Base-by-base conservation (phyloP, 2,888 invertebrate species). In the Volucella zonaria region DNA sequence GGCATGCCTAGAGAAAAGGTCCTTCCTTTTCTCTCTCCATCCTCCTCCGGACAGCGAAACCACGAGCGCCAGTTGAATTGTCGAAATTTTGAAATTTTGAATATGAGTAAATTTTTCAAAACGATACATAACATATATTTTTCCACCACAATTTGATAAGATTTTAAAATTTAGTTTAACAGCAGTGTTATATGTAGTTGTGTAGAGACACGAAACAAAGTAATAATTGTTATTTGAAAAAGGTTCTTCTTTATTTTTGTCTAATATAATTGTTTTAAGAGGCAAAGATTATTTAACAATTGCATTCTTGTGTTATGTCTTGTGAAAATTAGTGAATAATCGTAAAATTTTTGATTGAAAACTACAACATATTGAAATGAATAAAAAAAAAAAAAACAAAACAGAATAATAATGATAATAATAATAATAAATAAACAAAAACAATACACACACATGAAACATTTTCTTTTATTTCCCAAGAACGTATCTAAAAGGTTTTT, bases 141-240 rank as follows among this genome's bases (percentile, higher is more conserved):
- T 67, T 67, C 59, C 67, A 76, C 76, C 31, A 31, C 76, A 67
- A 10, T 66, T 75, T 75, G 43, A 75, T 61, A 61, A 54, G 40
- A 68, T 23, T 43, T 31, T 31, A 31, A 15, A 15, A 51, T 54
- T 61, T 66, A 14, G 15, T 68, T 68, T 52, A 62, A 71, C 12
- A n/a, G 43, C 70, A 77, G 51, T 70, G 71, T 59, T 43, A 31
- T 31, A 31, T 6, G 31, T 31, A 31, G 31, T 31, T 31, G 31
- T 31, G 31, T 31, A 6, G 31, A 31, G 31, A 31, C 31, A 31
- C 31, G 6, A 31, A 31, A 45, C 18, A 15, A 38, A 14, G 11
- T 51, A 15, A 59, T 58, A 64, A 38, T 68, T 81, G 58, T 62
- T 70, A 58, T 81, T 51, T 58, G 76, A 67, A 66, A n/a, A 42